Evolutionary conservation across 2,888 invertebrate species (phyloP).

Genomic region (Drosophila paramelanica): DNA sequence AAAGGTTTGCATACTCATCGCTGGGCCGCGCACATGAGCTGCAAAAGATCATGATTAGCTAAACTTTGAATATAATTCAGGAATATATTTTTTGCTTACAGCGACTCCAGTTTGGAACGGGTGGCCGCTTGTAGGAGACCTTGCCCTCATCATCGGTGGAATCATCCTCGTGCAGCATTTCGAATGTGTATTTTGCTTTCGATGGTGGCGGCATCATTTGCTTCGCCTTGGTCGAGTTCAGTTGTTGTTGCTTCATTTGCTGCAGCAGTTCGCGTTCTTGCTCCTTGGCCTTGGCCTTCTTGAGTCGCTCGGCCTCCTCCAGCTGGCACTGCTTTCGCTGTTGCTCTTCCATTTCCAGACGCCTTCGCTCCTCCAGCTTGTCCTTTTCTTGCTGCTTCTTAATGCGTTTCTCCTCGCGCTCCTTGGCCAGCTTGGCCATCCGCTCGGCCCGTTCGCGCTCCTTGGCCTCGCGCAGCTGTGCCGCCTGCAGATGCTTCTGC

Average conservation of each 20-base stretch:
- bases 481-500: constrained; percentile 83
- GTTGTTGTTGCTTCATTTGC: constrained; percentile 72
- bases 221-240: constrained; percentile 47
- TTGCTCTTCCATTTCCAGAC: constrained; percentile 82
- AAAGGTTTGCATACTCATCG: constrained; percentile 85
- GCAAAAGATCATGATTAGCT: not conserved
- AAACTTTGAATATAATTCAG: not conserved
- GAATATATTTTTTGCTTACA: constrained; percentile 75
- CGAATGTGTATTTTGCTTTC: constrained; percentile 82
- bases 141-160: constrained; percentile 85
- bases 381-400: constrained; percentile 78
- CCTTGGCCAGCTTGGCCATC: constrained; percentile 80
- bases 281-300: constrained; percentile 68
- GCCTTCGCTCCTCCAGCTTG: constrained; percentile 76
- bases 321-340: constrained; percentile 80
- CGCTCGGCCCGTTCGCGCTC: constrained; percentile 84
- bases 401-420: constrained; percentile 83
- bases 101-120: constrained; percentile 85
- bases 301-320: constrained; percentile 73
- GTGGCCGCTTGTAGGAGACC: constrained; percentile 77
- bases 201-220: constrained; percentile 77
- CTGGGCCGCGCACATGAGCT: constrained; percentile 85
- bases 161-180: constrained; percentile 85
- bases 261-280: constrained; percentile 80
- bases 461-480: constrained; percentile 83